Percentiles rank a stretch among this genome's conserved stretches.
Conservation (phyloP, 2,113 vertebrate species). For the Choloepus hoffmanni region DNA sequence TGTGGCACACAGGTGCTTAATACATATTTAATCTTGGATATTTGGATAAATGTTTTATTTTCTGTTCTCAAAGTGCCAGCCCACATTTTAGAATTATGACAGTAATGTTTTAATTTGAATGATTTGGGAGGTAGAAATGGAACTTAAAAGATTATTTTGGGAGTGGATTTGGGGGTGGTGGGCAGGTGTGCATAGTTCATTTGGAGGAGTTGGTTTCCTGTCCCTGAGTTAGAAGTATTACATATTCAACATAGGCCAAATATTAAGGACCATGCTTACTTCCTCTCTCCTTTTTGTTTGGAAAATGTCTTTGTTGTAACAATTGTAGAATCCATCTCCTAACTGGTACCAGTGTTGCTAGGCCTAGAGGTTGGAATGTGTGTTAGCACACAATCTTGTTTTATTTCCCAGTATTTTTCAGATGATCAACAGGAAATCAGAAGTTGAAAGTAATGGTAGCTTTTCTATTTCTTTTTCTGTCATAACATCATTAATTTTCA, state of each 20-base stretch:
- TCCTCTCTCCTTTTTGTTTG: constrained; percentile 31
- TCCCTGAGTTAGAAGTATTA: neutral
- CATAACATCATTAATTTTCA: neutral
- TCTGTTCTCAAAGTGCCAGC: neutral
- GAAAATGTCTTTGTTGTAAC: constrained; percentile 28
- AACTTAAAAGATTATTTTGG: neutral
- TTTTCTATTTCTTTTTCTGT: neutral
- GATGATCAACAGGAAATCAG: constrained; percentile 39
- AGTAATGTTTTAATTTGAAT: constrained; percentile 10
- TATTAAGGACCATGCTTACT: neutral
- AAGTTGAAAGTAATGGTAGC: neutral
- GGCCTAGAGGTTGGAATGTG: neutral
- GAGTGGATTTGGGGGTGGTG: neutral
- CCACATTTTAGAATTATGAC: neutral
- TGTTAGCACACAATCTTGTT: neutral
- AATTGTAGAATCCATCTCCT: constrained; percentile 7
- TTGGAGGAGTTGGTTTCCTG: neutral
- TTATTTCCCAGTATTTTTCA: constrained; percentile 52
- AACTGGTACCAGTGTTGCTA: neutral
- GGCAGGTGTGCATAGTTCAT: neutral
- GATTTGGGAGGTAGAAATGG: neutral
- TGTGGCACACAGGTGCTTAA: neutral
- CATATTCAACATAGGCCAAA: neutral
- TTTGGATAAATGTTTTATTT: constrained; percentile 2
- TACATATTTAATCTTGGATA: neutral